Percentiles rank a stretch among this genome's conserved stretches.
Conservation (phyloP, 2,888 invertebrate genomes). For the Papilio gigon region DNA sequence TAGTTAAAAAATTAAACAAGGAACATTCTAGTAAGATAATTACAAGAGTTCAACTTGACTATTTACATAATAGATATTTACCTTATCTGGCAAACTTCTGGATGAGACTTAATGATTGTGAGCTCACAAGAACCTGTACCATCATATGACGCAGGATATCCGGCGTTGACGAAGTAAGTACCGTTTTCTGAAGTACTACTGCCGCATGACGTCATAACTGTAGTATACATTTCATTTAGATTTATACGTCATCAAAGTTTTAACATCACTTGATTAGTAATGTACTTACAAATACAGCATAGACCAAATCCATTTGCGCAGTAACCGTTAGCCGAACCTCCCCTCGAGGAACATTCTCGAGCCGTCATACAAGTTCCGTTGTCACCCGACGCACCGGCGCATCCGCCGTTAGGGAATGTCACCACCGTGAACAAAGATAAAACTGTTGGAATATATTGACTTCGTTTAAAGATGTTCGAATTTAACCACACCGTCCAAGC, state of each 20-base stretch:
- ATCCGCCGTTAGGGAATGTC: constrained; percentile 89
- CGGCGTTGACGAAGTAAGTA: constrained; percentile 92
- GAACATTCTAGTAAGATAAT: too few species aligned
- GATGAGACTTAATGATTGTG: constrained; percentile 88
- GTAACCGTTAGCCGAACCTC: constrained; percentile 88
- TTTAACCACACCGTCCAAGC: neutral
- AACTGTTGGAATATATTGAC: constrained; percentile 80
- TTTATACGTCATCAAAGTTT: neutral
- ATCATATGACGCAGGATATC: constrained; percentile 88
- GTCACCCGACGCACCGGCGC: constrained; percentile 89
- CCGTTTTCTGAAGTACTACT: constrained; percentile 90
- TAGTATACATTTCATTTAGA: neutral
- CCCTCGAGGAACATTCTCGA: constrained; percentile 86
- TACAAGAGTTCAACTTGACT: too few species aligned
- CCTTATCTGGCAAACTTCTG: constrained; percentile 93
- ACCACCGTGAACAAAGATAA: constrained; percentile 90
- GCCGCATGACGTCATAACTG: constrained; percentile 91
- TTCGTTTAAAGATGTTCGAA: too few species aligned
- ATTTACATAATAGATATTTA: constrained; percentile 54
- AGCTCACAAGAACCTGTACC: constrained; percentile 93
- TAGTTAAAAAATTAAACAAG: constrained; percentile 7
- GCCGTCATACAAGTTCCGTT: constrained; percentile 91
- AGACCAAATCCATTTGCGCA: constrained; percentile 91
- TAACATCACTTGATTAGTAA: too few species aligned
- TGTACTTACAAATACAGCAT: constrained; percentile 87